Evolutionary conservation across 2,888 invertebrate genomes (phyloP).

Genomic region (Pheosia tremula): DNA sequence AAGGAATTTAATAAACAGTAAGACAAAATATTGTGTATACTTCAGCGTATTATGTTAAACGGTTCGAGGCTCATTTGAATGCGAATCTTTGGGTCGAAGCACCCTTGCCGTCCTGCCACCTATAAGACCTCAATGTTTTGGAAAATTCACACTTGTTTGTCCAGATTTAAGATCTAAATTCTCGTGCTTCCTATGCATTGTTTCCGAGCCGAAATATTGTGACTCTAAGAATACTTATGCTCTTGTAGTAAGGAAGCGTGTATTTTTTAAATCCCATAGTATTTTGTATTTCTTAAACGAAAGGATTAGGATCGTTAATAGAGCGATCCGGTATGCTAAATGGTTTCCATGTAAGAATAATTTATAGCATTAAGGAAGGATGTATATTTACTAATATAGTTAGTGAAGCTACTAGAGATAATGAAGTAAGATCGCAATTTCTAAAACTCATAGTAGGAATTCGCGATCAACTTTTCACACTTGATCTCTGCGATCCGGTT

Average conservation of each 20-base stretch:
- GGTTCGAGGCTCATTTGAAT: conserved; percentile 41
- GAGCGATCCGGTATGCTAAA: background rate
- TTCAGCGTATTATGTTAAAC: conserved; percentile 38
- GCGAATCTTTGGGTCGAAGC: conserved; percentile 28
- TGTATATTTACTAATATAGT: no score
- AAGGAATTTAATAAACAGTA: conserved; percentile 18
- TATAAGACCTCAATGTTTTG: conserved; percentile 14
- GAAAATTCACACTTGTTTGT: conserved; percentile 13
- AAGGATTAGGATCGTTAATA: conserved; percentile 1
- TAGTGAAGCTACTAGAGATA: no score
- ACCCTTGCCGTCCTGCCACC: conserved; percentile 33
- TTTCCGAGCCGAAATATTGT: conserved; percentile 27
- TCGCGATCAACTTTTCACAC: no score
- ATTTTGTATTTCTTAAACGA: conserved; percentile 6
- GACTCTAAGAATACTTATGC: conserved; percentile 27
- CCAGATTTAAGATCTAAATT: conserved; percentile 14
- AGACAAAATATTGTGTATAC: conserved; percentile 24
- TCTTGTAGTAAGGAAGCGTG: conserved; percentile 15
- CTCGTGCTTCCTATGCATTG: background rate
- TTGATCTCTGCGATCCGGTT: no score
- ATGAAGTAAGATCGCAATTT: no score
- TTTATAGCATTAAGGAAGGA: no score
- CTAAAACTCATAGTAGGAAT: no score
- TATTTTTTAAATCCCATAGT: conserved; percentile 32
- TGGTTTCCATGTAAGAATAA: no score